These are phyloP conservation scores for Trachops cirrhosus DNA, from an alignment of 2,797 vertebrate genomes.

Conservation along the genomic window DNA sequence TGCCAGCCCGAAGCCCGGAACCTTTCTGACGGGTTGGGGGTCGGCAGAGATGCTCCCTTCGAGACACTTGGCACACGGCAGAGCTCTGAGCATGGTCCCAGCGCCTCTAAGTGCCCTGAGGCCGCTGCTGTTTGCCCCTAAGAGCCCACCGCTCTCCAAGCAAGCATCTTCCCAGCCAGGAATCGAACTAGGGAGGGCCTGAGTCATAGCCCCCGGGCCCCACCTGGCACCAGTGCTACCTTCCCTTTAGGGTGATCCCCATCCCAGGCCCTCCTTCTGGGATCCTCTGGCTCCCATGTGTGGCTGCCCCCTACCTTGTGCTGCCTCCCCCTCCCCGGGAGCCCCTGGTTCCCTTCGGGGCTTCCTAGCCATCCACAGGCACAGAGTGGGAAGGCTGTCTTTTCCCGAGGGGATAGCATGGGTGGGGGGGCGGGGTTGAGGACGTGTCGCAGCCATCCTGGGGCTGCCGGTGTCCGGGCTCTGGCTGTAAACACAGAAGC, in stretches of 20 bases:
- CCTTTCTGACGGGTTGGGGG: background rate
- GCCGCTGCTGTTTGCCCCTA: background rate
- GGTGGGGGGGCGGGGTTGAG: no score
- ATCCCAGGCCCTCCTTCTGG: background rate
- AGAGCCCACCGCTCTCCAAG: background rate
- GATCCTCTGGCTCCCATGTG: background rate
- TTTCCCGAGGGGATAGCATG: background rate
- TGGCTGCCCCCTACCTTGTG: accelerated
- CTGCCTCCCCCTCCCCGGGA: background rate
- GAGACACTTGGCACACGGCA: background rate
- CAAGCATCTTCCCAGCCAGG: background rate
- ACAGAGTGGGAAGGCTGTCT: accelerated
- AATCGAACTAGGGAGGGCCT: background rate
- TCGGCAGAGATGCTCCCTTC: background rate
- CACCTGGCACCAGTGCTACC: background rate
- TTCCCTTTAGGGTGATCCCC: background rate
- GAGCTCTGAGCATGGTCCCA: background rate
- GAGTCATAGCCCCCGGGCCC: background rate
- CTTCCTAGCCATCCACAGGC: background rate
- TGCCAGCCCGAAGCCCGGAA: background rate
- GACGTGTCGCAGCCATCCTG: background rate
- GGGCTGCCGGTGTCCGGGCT: background rate
- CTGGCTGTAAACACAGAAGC: background rate
- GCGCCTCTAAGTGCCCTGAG: background rate
- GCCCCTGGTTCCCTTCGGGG: background rate